These are phyloP conservation scores for Miltochrista miniata DNA, from an alignment of 2,888 invertebrate genomes.

Conservation along the genomic window DNA sequence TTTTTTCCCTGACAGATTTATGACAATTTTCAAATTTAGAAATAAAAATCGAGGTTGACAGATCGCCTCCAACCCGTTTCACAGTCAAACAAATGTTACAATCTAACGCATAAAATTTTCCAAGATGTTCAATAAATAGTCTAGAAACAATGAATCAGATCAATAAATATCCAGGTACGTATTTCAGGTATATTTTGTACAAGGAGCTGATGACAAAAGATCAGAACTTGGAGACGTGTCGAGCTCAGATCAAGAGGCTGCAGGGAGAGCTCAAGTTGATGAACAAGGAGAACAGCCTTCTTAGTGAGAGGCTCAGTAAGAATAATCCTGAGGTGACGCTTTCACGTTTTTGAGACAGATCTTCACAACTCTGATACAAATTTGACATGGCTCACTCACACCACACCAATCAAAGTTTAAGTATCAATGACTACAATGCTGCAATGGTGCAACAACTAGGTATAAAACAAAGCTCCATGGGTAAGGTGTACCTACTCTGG, in stretches of 20 bases:
- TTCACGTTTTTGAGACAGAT: neutral
- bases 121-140: conserved; percentile 20
- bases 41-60: conserved; percentile 9
- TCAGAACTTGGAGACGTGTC: conserved; percentile 84
- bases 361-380: no score
- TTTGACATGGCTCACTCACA: no score
- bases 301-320: conserved; percentile 80
- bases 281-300: conserved; percentile 83
- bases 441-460: no score
- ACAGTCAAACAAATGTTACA: conserved; percentile 15
- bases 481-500: no score
- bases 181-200: conserved; percentile 84
- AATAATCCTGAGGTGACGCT: conserved; percentile 62
- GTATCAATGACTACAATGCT: no score
- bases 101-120: conserved; percentile 27
- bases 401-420: no score
- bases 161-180: conserved; percentile 48
- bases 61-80: neutral
- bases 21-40: conserved; percentile 23
- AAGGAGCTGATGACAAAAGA: conserved; percentile 86
- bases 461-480: no score
- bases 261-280: conserved; percentile 86
- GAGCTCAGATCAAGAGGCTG: conserved; percentile 84
- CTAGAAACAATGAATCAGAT: conserved; percentile 42
- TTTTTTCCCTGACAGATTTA: neutral